These are phyloP conservation scores for Cyprinodon brontotheroides DNA, from an alignment of 2,113 vertebrate species.

Conservation along the genomic window DNA sequence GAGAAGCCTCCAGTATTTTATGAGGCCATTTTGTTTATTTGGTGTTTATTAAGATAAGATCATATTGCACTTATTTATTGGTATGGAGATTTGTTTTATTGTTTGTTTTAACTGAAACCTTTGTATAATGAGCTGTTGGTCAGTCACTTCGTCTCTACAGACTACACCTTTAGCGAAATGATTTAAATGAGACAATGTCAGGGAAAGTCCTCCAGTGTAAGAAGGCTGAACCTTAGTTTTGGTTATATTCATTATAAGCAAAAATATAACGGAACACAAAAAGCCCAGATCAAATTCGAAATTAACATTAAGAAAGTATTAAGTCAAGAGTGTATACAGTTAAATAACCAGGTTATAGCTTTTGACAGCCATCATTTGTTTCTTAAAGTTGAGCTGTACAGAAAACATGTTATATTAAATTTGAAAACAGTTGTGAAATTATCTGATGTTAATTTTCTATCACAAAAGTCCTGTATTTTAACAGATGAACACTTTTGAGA, in stretches of 20 bases:
- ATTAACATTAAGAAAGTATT: neutral
- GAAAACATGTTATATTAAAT: neutral
- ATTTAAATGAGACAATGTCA: neutral
- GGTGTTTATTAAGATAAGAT: too few species aligned
- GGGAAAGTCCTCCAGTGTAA: neutral
- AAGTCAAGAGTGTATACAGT: neutral
- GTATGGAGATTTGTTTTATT: neutral
- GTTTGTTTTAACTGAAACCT: neutral
- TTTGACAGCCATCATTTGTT: neutral
- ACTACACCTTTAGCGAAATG: neutral
- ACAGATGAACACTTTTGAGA: too few species aligned
- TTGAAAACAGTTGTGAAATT: neutral
- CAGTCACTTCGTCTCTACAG: neutral
- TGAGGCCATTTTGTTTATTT: too few species aligned
- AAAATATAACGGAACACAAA: neutral
- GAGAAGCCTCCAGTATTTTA: too few species aligned
- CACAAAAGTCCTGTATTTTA: too few species aligned
- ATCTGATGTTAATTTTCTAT: too few species aligned
- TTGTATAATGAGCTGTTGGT: neutral
- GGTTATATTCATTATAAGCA: neutral
- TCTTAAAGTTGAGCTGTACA: neutral
- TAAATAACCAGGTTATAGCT: neutral
- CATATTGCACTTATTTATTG: too few species aligned
- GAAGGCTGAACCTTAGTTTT: neutral
- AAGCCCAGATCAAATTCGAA: neutral